These are phyloP conservation scores for Penaeus vannamei DNA, from an alignment of 1,140 invertebrate species.

Conservation along the genomic window DNA sequence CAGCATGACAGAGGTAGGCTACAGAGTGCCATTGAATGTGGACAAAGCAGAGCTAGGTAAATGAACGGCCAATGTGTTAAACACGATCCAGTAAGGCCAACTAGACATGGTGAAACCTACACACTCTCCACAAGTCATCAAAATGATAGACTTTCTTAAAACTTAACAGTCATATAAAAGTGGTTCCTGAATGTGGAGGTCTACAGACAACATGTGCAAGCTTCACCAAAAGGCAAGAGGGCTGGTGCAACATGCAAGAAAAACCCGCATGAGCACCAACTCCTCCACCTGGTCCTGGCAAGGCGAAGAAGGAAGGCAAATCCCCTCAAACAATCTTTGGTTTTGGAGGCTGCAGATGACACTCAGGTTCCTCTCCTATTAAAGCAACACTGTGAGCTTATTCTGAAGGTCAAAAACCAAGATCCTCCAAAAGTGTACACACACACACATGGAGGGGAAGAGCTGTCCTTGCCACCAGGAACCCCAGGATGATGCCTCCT, in stretches of 20 bases:
- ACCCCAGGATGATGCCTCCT: background rate
- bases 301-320: background rate
- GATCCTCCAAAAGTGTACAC: background rate
- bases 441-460: no score
- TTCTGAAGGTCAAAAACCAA: conserved; percentile 20
- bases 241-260: background rate
- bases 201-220: conserved; percentile 35
- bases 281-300: conserved; percentile 4
- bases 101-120: conserved; percentile 32
- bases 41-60: background rate
- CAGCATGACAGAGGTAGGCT: background rate
- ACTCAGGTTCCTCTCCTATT: background rate
- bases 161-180: conserved; percentile 63
- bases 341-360: conserved; percentile 9
- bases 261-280: background rate
- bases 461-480: no score
- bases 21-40: background rate
- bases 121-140: conserved; percentile 28
- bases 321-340: conserved; percentile 33
- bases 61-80: conserved; percentile 16
- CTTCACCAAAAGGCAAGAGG: conserved; percentile 27
- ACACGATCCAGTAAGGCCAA: conserved; percentile 37
- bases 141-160: conserved; percentile 53
- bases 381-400: background rate
- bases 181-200: conserved; percentile 58